Base-by-base conservation (phyloP, 2,113 vertebrate species). In the Electrona antarctica region DNA sequence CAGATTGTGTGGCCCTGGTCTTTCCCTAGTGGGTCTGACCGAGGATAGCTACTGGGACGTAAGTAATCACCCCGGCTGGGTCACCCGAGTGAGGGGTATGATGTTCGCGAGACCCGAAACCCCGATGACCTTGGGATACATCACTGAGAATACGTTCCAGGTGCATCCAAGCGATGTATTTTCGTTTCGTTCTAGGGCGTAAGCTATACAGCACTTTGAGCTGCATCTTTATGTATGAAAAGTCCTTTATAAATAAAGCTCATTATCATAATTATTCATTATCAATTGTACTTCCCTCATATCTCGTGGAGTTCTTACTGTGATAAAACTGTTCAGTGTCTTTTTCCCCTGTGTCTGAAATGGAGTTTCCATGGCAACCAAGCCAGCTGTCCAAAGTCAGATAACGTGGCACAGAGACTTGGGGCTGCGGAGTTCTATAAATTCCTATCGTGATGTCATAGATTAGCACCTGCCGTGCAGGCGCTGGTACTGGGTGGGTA, bases 321-420 rank as follows among this genome's bases (percentile, higher is more conserved):
- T 73, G 74, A 76, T 87, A 86, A 87, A 90, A 79, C 48, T 21
- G 57, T 60, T 88, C 74, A 63, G 74, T 79, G 55, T n/a, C 69
- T 82, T 72, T 45, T 85, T 81, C 71, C 64, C 64, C 73, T 73
- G 76, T 72, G 76, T 89, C 88, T 87, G 79, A 86, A 82, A 80
- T 59, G 65, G 74, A 84, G 80, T 94, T 90, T 85, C 92, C 88
- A 91, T 92, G 84, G 87, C 66, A 82, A 93, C 93, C 73, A 9
- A 68, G 14, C 90, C 84, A 81, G 85, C 87, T 88, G 85, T 87
- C 89, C 85, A 90, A 90, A 90, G 68, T 67, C 74, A 82, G 81
- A 82, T 88, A 88, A 84, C 72, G 45, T 83, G 74, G 81, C 70
- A 86, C 78, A 70, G 60, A 64, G 74, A 83, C 78, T 89, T 85